phyloP scores from a whole-genome alignment of 1,140 invertebrate species.

The Rhizoglyphus robini region DNA sequence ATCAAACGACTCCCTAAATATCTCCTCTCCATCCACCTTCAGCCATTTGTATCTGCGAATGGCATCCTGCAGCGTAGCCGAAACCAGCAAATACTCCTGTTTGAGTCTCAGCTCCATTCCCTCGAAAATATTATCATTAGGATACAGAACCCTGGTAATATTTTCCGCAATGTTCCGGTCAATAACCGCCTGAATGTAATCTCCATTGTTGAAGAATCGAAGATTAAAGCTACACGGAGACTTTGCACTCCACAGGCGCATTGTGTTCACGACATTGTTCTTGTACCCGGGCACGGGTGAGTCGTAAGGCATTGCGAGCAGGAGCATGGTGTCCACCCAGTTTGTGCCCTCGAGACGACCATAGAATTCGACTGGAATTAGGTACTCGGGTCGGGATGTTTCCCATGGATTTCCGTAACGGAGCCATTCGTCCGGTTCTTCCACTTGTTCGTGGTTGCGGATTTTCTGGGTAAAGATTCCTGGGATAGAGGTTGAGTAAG shows the following conservation, averaged over 20 bases:
- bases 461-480: too few relatives aligned
- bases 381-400: slow-evolving; percentile 31
- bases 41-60: slow-evolving; percentile 89
- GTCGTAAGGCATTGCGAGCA: slow-evolving; percentile 97
- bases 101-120: slow-evolving; percentile 93
- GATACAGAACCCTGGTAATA: slow-evolving; percentile 91
- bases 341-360: too few relatives aligned
- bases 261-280: slow-evolving; percentile 95
- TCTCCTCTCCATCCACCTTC: too few relatives aligned
- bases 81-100: too few relatives aligned
- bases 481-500: too few relatives aligned
- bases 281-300: slow-evolving; percentile 93
- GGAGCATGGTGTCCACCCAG: too few relatives aligned
- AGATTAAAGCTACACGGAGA: slow-evolving; percentile 92
- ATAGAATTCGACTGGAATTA: slow-evolving; percentile 31
- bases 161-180: slow-evolving; percentile 96
- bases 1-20: too few relatives aligned
- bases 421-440: too few relatives aligned
- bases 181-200: too few relatives aligned
- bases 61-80: slow-evolving; percentile 86
- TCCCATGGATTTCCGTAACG: too few relatives aligned
- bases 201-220: too few relatives aligned
- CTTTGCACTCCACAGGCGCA: slow-evolving; percentile 96
- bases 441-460: too few relatives aligned
- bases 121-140: slow-evolving; percentile 98